These are phyloP conservation scores for Scelioninae gen. 1 DNA, from an alignment of 2,888 invertebrate genomes.

Conservation along the genomic window DNA sequence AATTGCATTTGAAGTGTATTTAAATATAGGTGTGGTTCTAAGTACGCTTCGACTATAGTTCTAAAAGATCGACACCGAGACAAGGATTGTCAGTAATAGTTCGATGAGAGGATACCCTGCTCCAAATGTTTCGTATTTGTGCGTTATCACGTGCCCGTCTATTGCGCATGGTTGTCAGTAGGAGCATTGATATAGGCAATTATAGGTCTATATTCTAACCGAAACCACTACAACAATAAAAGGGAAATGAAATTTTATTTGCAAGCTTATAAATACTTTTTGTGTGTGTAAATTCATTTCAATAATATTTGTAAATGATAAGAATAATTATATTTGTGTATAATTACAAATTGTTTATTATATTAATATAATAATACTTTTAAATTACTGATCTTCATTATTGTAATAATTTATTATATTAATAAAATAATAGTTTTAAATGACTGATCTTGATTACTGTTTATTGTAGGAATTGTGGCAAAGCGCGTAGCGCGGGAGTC, in stretches of 20 bases:
- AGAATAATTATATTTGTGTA: neutral
- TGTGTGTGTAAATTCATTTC: constrained; percentile 7
- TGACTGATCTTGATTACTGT: neutral
- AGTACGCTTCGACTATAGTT: constrained; percentile 36
- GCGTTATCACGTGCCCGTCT: constrained; percentile 46
- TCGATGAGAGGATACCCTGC: constrained; percentile 46
- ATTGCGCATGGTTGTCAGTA: constrained; percentile 27
- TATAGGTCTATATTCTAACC: constrained; percentile 35
- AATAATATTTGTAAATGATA: neutral
- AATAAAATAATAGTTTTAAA: neutral
- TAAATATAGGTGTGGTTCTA: constrained; percentile 42
- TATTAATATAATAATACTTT: neutral
- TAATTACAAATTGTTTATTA: too few species aligned
- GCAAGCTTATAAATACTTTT: neutral
- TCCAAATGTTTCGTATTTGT: constrained; percentile 34
- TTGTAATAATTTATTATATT: neutral
- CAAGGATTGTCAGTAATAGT: constrained; percentile 49
- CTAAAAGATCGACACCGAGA: constrained; percentile 30
- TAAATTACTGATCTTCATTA: neutral
- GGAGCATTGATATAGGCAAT: constrained; percentile 34
- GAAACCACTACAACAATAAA: constrained; percentile 13
- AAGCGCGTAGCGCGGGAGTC: neutral
- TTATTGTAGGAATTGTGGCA: neutral
- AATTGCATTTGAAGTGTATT: constrained; percentile 52
- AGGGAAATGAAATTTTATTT: constrained; percentile 32